Evolutionary conservation across 2,888 invertebrate species (phyloP), one percentile per base, ranked within the genome.

Genomic region (Hetaerina titia): DNA sequence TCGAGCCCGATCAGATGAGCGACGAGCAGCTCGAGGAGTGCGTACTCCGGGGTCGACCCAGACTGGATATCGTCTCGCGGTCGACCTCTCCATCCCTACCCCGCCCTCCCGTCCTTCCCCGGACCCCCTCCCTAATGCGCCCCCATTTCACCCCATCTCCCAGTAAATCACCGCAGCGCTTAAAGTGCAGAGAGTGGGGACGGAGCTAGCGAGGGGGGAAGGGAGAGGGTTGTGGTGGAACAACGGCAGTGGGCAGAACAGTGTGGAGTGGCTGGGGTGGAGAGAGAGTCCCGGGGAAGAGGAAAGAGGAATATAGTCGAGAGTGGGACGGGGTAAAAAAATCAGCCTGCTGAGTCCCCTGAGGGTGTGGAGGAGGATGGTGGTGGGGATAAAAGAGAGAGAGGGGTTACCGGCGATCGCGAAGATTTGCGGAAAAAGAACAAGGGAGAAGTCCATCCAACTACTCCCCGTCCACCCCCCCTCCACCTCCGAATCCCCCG

Each of bases 161-260:
- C 69, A 22, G n/a, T 69, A 69, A 69, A 69, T 69, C 69, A 69
- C 69, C 69, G 69, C 69, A n/a, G 22, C n/a, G 69, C 69, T 69
- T 22, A 69, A 69, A 69, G 69, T 22, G 69, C 9, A 6, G 69
- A n/a, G 69, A 22, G n/a, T n/a, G n/a, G 69, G 22, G 69, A 17
- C 22, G 69, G 22, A 22, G 69, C 7, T 69, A 19, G 69, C 22
- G 69, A 22, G 69, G 8, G 69, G 69, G 9, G 9, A 22, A 69
- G 22, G 22, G 69, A 69, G 22, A 8, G 2, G 8, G 19, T 69
- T 4, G 69, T 22, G 8, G 69, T 19, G 69, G 8, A n/a, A n/a
- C 60, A 11, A 60, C 13, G 17, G 60, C 13, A 17, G 60, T 11
- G 60, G 60, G 11, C 0, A 7, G 22, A n/a, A 69, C 22, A 69